These are phyloP conservation scores for Hypsibius dujardini DNA, from an alignment of 1,140 invertebrate genomes.

Conservation along the genomic window DNA sequence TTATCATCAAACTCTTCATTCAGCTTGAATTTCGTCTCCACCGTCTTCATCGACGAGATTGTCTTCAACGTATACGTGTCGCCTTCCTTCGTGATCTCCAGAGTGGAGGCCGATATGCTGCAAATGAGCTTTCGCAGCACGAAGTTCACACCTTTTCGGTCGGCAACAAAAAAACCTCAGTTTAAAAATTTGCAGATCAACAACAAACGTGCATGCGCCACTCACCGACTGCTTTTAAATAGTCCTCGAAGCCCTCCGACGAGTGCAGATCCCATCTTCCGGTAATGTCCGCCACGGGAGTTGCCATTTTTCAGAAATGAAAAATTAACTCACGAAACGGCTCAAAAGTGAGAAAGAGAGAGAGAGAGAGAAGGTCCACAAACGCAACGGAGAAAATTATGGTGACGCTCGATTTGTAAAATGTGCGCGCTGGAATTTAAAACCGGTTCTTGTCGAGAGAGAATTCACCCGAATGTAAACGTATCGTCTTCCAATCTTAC, in stretches of 20 bases:
- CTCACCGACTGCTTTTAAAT: constrained; percentile 65
- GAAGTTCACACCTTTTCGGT: constrained; percentile 50
- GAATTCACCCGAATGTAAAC: too few species aligned
- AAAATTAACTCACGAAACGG: neutral
- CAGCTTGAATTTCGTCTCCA: constrained; percentile 54
- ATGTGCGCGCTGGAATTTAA: too few species aligned
- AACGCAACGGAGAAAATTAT: too few species aligned
- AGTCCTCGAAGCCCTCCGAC: constrained; percentile 67
- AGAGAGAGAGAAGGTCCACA: too few species aligned
- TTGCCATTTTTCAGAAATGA: constrained; percentile 6
- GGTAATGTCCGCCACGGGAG: constrained; percentile 30
- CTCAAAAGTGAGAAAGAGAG: too few species aligned
- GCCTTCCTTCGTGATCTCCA: constrained; percentile 50
- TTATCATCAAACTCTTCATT: constrained; percentile 67
- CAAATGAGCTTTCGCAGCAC: constrained; percentile 51
- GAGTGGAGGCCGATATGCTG: constrained; percentile 40
- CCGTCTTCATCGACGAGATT: constrained; percentile 62
- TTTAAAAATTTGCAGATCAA: neutral
- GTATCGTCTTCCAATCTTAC: too few species aligned
- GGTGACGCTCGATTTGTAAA: too few species aligned
- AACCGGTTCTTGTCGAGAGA: too few species aligned
- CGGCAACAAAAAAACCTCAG: neutral
- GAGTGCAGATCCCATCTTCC: constrained; percentile 56
- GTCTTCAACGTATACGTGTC: constrained; percentile 54
- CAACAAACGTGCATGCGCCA: neutral